These are phyloP conservation scores for Euplagia quadripunctaria DNA, from an alignment of 2,888 invertebrate species.

Conservation along the genomic window DNA sequence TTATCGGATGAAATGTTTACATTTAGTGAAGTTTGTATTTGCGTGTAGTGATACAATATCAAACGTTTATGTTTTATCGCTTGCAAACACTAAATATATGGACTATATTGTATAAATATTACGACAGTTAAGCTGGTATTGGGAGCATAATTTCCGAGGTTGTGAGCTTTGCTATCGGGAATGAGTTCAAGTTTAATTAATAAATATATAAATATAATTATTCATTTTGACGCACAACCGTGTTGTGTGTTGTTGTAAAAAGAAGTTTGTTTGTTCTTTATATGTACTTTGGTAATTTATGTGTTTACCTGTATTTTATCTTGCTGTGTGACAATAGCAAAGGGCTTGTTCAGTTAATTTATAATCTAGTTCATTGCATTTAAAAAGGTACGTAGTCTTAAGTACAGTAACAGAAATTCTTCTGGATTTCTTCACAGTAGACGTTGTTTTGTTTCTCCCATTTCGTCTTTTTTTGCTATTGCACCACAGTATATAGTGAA, in stretches of 20 bases:
- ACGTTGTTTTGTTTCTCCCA: conserved; percentile 54
- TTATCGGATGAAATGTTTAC: conserved; percentile 50
- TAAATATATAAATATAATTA: conserved; percentile 69
- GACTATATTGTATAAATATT: conserved; percentile 73
- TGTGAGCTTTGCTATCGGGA: conserved; percentile 86
- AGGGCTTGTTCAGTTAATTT: conserved; percentile 66
- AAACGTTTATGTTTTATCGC: conserved; percentile 57
- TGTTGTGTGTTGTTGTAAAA: conserved; percentile 82
- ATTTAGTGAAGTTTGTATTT: conserved; percentile 51
- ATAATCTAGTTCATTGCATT: conserved; percentile 80
- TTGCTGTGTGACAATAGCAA: conserved; percentile 83
- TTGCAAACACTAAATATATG: conserved; percentile 65
- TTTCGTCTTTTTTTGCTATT: conserved; percentile 75
- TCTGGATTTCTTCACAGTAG: conserved; percentile 70
- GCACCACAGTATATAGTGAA: conserved; percentile 73
- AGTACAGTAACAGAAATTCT: conserved; percentile 66
- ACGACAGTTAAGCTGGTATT: conserved; percentile 85
- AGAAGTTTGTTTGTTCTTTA: conserved; percentile 83
- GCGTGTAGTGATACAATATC: conserved; percentile 47
- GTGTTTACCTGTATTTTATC: conserved; percentile 77
- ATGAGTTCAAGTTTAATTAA: conserved; percentile 80
- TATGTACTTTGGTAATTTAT: conserved; percentile 76
- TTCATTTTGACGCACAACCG: conserved; percentile 81
- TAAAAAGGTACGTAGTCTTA: conserved; percentile 79
- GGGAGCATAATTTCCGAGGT: conserved; percentile 87